phyloP scores from a whole-genome alignment of 1,140 invertebrate species.

The Helicoverpa armigera region DNA sequence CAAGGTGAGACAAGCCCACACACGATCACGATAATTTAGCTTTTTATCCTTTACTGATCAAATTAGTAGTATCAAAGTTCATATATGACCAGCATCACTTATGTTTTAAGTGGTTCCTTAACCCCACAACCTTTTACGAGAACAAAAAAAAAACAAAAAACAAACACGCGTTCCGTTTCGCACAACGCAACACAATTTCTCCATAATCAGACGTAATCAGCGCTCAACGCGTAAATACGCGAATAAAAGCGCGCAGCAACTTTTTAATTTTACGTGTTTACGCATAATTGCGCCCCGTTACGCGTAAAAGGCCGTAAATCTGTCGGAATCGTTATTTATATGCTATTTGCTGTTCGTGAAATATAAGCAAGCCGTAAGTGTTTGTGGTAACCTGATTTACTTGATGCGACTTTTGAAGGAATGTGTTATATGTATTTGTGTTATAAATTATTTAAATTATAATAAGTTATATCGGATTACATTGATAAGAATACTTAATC shows the following conservation, averaged over 20 bases:
- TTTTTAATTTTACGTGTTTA: constrained; percentile 81
- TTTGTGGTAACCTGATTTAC: constrained; percentile 29
- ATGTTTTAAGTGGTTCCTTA: too few relatives aligned
- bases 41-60: too few relatives aligned
- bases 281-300: constrained; percentile 78
- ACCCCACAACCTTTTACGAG: too few relatives aligned
- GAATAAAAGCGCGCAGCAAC: constrained; percentile 52
- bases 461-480: too few relatives aligned
- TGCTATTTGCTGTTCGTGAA: constrained; percentile 61
- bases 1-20: too few relatives aligned
- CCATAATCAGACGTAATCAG: constrained; percentile 39
- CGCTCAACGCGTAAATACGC: constrained; percentile 29
- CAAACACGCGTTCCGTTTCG: too few relatives aligned
- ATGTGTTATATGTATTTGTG: not conserved
- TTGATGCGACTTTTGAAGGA: constrained; percentile 3
- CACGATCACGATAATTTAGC: too few relatives aligned
- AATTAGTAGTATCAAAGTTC: too few relatives aligned
- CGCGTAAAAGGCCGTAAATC: constrained; percentile 76
- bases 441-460: not conserved
- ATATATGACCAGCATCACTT: too few relatives aligned
- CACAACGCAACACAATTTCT: constrained; percentile 12
- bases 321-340: constrained; percentile 78
- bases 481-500: too few relatives aligned
- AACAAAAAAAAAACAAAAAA: not conserved
- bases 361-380: constrained; percentile 60